These are phyloP conservation scores for Drosophila mimica DNA, from an alignment of 2,888 invertebrate genomes.

Conservation along the genomic window DNA sequence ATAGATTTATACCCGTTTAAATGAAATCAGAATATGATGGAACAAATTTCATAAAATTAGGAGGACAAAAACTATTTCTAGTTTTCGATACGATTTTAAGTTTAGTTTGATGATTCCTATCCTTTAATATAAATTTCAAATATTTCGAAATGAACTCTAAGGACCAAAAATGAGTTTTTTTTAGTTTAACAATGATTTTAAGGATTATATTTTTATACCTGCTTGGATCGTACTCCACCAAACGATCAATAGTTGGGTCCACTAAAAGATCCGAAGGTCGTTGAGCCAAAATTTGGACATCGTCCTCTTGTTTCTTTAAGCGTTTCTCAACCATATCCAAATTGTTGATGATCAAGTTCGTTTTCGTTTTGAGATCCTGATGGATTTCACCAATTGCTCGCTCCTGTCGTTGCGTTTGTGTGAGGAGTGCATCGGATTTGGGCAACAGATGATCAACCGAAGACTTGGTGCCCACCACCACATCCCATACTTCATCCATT, in stretches of 20 bases:
- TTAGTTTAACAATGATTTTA: background rate
- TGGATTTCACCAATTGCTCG: slow-evolving; percentile 94
- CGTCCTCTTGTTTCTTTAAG: slow-evolving; percentile 93
- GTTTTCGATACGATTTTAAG: background rate
- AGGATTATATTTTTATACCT: slow-evolving; percentile 85
- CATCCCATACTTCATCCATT: slow-evolving; percentile 96
- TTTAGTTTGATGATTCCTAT: background rate
- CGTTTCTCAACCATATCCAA: slow-evolving; percentile 94
- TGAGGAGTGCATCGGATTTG: slow-evolving; percentile 93
- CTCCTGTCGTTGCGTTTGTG: slow-evolving; percentile 94
- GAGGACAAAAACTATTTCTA: background rate
- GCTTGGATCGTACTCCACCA: slow-evolving; percentile 92
- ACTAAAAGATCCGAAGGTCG: slow-evolving; percentile 91
- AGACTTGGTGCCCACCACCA: slow-evolving; percentile 94
- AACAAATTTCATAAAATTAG: no score
- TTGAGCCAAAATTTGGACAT: slow-evolving; percentile 91
- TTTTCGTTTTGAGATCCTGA: slow-evolving; percentile 91
- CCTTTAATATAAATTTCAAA: background rate
- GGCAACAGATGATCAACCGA: slow-evolving; percentile 94
- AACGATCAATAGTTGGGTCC: slow-evolving; percentile 91
- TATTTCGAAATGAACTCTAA: no score
- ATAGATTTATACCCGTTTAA: background rate
- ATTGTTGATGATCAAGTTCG: slow-evolving; percentile 94
- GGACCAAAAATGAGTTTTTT: background rate
- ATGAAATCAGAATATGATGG: background rate